Base-by-base conservation (phyloP, 2,888 invertebrate species). In the Dicranocentrus wangi region DNA sequence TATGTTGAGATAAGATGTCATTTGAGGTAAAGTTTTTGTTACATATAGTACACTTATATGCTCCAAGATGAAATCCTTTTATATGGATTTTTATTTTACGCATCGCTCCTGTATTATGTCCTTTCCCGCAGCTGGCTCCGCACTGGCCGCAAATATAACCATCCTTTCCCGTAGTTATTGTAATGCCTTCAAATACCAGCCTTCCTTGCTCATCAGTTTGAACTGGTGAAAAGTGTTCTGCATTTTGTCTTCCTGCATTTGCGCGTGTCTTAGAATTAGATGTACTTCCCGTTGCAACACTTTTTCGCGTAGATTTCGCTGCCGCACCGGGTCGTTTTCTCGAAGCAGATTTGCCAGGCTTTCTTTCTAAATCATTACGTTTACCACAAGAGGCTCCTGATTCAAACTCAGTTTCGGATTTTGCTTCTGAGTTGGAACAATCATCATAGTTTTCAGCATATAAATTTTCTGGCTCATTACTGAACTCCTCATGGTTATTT, bases 1-100 rank as follows among this genome's bases (percentile, higher is more conserved):
- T 63, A 23, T 77, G 77, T 19, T 77, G 77, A 0, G 21, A 25
- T 5, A 77, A 53, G 15, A 77, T 77, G 21, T 77, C 69, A 17
- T 39, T 51, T 17, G 77, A 70, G 2, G 69, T 69, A 15, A 77
- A 77, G 8, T 70, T 53, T 53, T 77, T 77, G 19, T 17, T 23
- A 32, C 77, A 77, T 0, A 25, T 17, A 0, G 2, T 0, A 28
- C 77, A 77, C 17, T 63, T 32, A 19, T 77, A 77, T 15, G 69
- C 69, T 7, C 28, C 19, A 1, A 77, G 61, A 19, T 77, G 77
- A 27, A 77, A 23, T 21, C 77, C 77, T 27, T 77, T 77, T 19
- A 77, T 77, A 17, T 77, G 77, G 15, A 77, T 77, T 19, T 77
- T 77, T 2, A 63, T 25, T 69, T 77, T 77, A 1, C 77, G 60